Conservation (phyloP, 1,140 invertebrate species). For the Leptinotarsa undecemlineata region DNA sequence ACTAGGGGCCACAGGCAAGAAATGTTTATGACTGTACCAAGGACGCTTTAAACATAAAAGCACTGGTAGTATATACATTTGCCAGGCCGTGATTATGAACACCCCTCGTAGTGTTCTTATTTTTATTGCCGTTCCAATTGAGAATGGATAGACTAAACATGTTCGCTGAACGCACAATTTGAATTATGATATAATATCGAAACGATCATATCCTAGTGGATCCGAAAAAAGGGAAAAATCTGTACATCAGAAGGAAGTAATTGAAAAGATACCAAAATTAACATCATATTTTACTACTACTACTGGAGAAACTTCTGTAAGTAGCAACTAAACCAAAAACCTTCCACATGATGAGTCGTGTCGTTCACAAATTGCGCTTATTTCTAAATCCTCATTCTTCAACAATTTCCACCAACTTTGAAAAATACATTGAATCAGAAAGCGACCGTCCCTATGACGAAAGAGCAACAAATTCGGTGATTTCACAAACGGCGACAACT, state of each 20-base stretch:
- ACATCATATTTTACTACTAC: not conserved
- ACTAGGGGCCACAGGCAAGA: too few species aligned
- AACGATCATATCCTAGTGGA: not conserved
- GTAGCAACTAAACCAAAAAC: not conserved
- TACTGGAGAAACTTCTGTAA: not conserved
- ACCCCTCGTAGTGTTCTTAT: too few species aligned
- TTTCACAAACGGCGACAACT: not conserved
- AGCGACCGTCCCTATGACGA: not conserved
- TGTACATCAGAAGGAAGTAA: conserved; percentile 1
- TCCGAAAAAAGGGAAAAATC: not conserved
- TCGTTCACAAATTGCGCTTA: not conserved
- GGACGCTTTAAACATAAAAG: too few species aligned
- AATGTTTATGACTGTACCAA: too few species aligned
- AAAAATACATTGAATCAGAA: not conserved
- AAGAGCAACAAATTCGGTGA: not conserved
- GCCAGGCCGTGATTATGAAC: too few species aligned
- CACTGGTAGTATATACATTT: too few species aligned
- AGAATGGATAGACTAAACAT: too few species aligned
- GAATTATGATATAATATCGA: not conserved
- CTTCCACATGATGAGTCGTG: not conserved
- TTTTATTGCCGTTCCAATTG: too few species aligned
- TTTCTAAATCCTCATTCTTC: not conserved
- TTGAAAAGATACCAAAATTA: not conserved
- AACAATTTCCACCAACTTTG: not conserved
- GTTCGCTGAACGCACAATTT: too few species aligned